Base-by-base conservation (phyloP, 2,888 invertebrate species). In the Drosophila cognata region DNA sequence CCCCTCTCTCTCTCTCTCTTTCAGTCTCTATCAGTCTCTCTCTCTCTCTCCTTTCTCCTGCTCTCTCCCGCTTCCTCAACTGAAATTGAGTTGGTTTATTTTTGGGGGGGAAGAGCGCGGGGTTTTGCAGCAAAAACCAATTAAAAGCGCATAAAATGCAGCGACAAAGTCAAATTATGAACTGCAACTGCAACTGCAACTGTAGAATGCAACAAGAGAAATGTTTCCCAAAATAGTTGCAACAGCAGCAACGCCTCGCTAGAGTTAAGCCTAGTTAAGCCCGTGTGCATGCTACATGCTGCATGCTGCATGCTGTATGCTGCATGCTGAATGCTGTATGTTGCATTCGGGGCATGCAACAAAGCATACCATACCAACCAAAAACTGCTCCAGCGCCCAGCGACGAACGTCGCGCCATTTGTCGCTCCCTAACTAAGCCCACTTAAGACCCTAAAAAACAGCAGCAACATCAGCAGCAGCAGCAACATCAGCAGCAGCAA, bases 361-460 rank as follows among this genome's bases (percentile, higher is more conserved):
- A 88, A 77, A 66, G 65, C 46, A 16, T 25, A 36, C 55, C 46
- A 16, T 25, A 36, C 55, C 71, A 79, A 83, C 89, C 79, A 79
- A 81, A 85, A 89, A 87, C 89, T 74, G 88, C 81, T 78, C 77
- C 81, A 77, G 81, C 78, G 51, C 46, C 31, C 70, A 50, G 59
- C 80, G 36, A 56, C 38, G n/a, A 72, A 75, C 80, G 80, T 80
- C 88, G 87, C 88, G 80, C 82, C 84, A 89, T 89, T 89, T 91
- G 91, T 88, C 90, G 85, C 83, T 81, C 81, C 81, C 72, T 69
- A 46, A 74, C 91, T 91, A 91, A 91, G 90, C 91, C 84, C 76
- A 80, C 89, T 90, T 91, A 91, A 91, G 91, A 91, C 91, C 91
- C 88, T 89, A 88, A 89, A 89, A 90, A 83, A 87, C 88, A 84